These are phyloP conservation scores for Drosophila nebulosa DNA, from an alignment of 1,140 invertebrate species.

Conservation along the genomic window DNA sequence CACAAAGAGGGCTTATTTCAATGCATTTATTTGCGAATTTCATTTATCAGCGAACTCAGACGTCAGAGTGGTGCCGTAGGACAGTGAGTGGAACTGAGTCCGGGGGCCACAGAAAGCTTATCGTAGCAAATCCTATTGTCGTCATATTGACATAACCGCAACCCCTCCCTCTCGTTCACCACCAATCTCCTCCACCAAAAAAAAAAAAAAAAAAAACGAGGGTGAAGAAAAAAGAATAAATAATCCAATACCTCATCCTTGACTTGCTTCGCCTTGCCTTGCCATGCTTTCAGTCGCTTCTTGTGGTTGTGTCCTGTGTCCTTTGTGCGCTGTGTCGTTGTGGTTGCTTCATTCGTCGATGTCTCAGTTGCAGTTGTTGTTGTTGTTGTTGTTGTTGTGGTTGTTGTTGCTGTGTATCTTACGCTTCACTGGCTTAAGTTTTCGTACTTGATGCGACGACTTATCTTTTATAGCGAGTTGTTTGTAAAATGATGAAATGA, in stretches of 20 bases:
- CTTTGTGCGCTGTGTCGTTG: constrained; percentile 42
- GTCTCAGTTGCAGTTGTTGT: constrained; percentile 20
- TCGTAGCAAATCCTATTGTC: constrained; percentile 73
- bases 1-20: constrained; percentile 1
- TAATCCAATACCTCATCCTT: constrained; percentile 25
- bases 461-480: constrained; percentile 73
- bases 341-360: constrained; percentile 12
- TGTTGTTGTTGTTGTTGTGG: constrained; percentile 19
- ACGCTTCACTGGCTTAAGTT: constrained; percentile 70
- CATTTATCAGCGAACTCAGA: constrained; percentile 58
- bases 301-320: constrained; percentile 48
- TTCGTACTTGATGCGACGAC: constrained; percentile 64
- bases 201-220: neutral
- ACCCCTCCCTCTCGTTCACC: neutral
- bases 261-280: neutral
- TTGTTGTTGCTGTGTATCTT: constrained; percentile 56
- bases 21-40: constrained; percentile 74
- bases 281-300: constrained; percentile 5
- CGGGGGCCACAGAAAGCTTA: constrained; percentile 65
- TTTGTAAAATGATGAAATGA: constrained; percentile 75
- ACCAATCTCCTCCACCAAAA: neutral
- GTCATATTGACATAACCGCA: constrained; percentile 77
- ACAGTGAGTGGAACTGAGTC: neutral
- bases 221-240: constrained; percentile 5
- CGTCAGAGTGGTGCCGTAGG: neutral